A percentile compares a stretch with the other conserved stretches of the same genome.
Evolutionary conservation across 2,888 invertebrate species (phyloP).

Genomic region (Spatulosminthurus flaviceps): DNA sequence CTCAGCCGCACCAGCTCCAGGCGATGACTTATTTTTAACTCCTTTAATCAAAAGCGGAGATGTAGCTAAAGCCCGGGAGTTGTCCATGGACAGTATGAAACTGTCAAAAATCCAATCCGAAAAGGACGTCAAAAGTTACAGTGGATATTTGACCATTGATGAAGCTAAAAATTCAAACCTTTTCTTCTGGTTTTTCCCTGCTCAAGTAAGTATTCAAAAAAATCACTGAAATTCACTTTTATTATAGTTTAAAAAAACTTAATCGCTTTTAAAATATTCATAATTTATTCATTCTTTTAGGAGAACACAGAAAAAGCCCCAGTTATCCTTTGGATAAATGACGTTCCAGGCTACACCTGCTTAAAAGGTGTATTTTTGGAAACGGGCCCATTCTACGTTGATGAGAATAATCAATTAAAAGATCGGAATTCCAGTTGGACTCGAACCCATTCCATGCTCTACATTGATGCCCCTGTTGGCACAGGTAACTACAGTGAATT

Average conservation of each 20-base stretch:
- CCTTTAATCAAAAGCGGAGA: background rate
- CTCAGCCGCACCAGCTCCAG: background rate
- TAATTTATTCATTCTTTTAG: background rate
- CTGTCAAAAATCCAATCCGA: background rate
- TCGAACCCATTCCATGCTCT: slow-evolving; percentile 68
- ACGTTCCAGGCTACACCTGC: background rate
- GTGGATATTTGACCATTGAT: background rate
- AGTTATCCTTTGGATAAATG: background rate
- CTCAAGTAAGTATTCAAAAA: too few relatives aligned
- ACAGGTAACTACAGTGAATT: slow-evolving; percentile 71
- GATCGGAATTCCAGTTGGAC: background rate
- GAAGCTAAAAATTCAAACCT: slow-evolving; percentile 7
- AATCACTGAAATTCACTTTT: background rate
- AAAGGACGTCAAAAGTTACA: background rate
- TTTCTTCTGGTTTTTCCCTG: slow-evolving; percentile 13
- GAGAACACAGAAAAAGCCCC: background rate
- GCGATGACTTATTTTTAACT: background rate
- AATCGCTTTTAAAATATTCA: too few relatives aligned
- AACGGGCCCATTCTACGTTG: background rate
- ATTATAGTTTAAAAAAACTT: background rate
- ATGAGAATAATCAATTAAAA: background rate
- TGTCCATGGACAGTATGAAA: background rate
- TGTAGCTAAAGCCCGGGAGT: background rate
- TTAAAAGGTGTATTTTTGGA: background rate
- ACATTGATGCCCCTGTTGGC: slow-evolving; percentile 92